These are phyloP conservation scores for Anhinga rufa DNA, from an alignment of 2,113 vertebrate species.

Conservation along the genomic window DNA sequence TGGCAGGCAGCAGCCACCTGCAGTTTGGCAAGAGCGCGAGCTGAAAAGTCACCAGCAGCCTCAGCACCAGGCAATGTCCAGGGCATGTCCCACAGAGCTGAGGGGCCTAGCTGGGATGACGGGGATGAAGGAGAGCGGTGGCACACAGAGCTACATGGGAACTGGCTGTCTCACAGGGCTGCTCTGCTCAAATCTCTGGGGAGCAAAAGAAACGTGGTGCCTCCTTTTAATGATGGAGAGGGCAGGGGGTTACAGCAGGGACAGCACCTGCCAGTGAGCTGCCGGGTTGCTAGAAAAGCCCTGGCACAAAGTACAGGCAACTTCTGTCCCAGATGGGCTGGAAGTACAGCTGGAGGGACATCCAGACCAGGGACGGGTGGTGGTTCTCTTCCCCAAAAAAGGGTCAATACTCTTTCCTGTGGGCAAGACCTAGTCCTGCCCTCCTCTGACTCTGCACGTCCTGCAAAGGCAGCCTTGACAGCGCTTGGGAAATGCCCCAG, in stretches of 20 bases:
- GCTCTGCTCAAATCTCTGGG: not conserved
- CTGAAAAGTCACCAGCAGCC: not conserved
- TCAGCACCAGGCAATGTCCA: not conserved
- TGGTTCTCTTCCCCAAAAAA: not conserved
- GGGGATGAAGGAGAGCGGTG: not conserved
- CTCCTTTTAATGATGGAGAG: not conserved
- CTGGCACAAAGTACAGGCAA: not conserved
- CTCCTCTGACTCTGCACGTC: fast-evolving
- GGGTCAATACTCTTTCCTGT: not conserved
- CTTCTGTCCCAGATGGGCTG: not conserved
- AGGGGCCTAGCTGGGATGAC: fast-evolving
- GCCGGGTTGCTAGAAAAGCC: not conserved
- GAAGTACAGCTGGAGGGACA: not conserved
- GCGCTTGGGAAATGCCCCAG: not conserved
- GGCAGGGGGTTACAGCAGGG: not conserved
- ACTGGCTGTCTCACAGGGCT: not conserved
- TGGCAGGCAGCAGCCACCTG: not conserved
- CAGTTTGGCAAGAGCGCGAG: not conserved
- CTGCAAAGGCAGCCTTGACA: not conserved
- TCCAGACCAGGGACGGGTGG: not conserved
- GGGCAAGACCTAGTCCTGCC: not conserved
- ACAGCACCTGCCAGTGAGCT: not conserved
- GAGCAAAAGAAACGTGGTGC: not conserved
- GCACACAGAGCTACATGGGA: not conserved
- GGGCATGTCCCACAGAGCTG: not conserved